Evolutionary conservation across 2,113 vertebrate species (phyloP), one percentile per base, ranked within the genome.

Genomic region (Oryzias melastigma): DNA sequence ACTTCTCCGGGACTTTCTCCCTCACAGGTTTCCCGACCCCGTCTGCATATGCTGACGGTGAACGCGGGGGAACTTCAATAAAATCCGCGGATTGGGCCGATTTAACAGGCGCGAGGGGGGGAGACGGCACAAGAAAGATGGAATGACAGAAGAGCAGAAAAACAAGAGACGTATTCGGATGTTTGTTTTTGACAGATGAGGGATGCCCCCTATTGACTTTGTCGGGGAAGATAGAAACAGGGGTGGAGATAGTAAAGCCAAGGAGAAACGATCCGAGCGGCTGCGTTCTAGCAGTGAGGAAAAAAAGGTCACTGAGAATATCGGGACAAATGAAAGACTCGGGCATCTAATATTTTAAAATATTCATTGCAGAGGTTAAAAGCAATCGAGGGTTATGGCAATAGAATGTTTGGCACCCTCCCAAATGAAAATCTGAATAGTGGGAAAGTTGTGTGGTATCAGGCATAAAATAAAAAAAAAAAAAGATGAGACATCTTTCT

Each of bases 131-230:
- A 91, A 90, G 91, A 45, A 87, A 87, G 51, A 78, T 25, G 35
- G 59, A 66, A 25, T 84, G 86, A 90, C 88, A 3, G 86, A 89
- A 85, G 89, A 92, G 89, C 89, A 91, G 90, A 89, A 93, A 91
- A 92, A 89, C 92, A 92, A 90, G 93, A 95, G 94, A 94, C 94
- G 92, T 94, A 94, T 95, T 94, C 90, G 92, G 91, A 93, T 95
- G 95, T 96, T 96, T 95, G 95, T 94, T 95, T 95, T 93, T 93
- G 95, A 95, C 95, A 97, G 95, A 97, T 97, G 96, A 98, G 94
- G 91, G 93, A 95, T 98, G 95, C 95, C 95, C 95, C 95, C 95
- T 96, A 94, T 98, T 98, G 95, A 97, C 95, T 95, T 91, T 92
- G 93, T 93, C 92, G 94, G 92, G 91, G 91, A 94, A 93, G 91